Evolutionary conservation across 2,113 vertebrate genomes (phyloP).

Genomic region (Bostrychus sinensis): DNA sequence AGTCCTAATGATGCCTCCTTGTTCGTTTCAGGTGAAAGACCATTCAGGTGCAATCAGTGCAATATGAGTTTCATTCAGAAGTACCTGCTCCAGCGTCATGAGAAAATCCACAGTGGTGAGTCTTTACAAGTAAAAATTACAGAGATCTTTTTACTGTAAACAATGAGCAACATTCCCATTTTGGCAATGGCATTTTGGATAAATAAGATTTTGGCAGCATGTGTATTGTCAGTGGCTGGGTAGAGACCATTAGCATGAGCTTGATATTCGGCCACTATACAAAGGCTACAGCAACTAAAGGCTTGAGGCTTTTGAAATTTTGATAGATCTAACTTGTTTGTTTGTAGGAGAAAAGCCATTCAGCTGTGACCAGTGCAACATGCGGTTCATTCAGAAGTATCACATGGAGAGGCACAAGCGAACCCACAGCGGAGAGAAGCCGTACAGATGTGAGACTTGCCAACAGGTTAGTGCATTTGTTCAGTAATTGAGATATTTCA

Average conservation of each 20-base stretch:
- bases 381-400: conserved; percentile 99
- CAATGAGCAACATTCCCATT: too few relatives aligned
- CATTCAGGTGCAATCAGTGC: conserved; percentile 97
- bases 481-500: neutral
- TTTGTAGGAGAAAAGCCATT: conserved; percentile 94
- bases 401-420: conserved; percentile 99
- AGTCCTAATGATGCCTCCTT: neutral
- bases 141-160: too few relatives aligned
- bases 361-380: conserved; percentile 97
- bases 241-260: too few relatives aligned
- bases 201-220: too few relatives aligned
- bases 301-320: too few relatives aligned
- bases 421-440: conserved; percentile 99
- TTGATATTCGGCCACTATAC: neutral
- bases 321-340: conserved; percentile 1
- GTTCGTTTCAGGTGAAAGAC: conserved; percentile 85
- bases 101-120: conserved; percentile 96
- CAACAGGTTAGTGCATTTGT: conserved; percentile 83
- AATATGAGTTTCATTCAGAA: conserved; percentile 99
- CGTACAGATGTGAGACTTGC: conserved; percentile 99
- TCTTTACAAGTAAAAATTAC: neutral
- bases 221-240: too few relatives aligned
- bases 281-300: neutral
- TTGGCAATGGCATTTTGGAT: too few relatives aligned
- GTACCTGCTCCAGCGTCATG: conserved; percentile 94